Conservation (phyloP, 2,888 invertebrate genomes). For the Herminia tarsipennalis region DNA sequence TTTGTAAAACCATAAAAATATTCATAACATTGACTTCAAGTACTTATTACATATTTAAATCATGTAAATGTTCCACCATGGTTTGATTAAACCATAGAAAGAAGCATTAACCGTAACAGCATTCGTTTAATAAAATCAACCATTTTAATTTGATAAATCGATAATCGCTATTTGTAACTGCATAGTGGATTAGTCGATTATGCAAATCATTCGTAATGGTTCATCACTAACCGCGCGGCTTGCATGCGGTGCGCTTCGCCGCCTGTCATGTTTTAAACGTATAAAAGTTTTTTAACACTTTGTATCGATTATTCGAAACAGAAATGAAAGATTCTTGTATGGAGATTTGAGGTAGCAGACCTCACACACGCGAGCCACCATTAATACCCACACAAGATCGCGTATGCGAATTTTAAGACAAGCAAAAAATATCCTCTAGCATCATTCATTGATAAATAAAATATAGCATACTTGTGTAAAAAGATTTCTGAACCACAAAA, state of each 20-base stretch:
- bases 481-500: too few species aligned
- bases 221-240: conserved; percentile 24
- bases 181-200: conserved; percentile 36
- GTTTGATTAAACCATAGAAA: conserved; percentile 24
- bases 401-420: too few species aligned
- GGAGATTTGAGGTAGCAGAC: too few species aligned
- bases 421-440: too few species aligned
- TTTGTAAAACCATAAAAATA: background rate
- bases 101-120: conserved; percentile 11
- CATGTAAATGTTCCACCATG: background rate
- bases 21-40: background rate
- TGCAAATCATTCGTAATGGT: conserved; percentile 31
- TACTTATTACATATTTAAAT: conserved; percentile 1
- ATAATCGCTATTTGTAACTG: conserved; percentile 24
- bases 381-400: too few species aligned
- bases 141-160: conserved; percentile 29
- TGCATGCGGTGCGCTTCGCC: conserved; percentile 16
- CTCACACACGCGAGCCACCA: too few species aligned
- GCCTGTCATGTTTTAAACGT: conserved; percentile 2
- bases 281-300: background rate
- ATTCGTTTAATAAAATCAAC: conserved; percentile 22
- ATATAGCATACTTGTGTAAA: too few species aligned
- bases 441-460: too few species aligned
- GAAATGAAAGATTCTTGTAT: background rate
- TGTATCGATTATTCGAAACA: background rate